phyloP scores from a whole-genome alignment of 2,113 vertebrate genomes.

The Hepsetus odoe region DNA sequence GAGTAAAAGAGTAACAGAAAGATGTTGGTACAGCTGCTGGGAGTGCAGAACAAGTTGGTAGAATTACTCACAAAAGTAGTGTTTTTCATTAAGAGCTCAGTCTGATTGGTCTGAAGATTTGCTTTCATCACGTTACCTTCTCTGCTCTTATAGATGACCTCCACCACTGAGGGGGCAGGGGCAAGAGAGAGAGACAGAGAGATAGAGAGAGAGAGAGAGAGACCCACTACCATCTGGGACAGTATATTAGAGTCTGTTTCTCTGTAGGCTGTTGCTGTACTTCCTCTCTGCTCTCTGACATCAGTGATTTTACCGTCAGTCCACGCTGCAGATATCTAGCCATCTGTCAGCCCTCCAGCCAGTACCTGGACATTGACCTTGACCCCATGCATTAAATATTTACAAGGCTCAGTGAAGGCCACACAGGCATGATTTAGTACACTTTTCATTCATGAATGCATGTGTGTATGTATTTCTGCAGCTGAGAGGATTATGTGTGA shows the following conservation, averaged over 20 bases:
- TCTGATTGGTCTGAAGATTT: constrained; percentile 62
- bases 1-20: too few relatives aligned
- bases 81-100: constrained; percentile 71
- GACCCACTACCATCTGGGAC: too few relatives aligned
- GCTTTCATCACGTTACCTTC: constrained; percentile 69
- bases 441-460: neutral
- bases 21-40: too few relatives aligned
- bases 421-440: neutral
- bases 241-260: neutral
- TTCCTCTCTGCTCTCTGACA: constrained; percentile 16
- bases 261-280: neutral
- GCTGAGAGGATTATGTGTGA: constrained; percentile 1
- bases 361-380: constrained; percentile 11
- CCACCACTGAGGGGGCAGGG: constrained; percentile 55
- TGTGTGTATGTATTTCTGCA: neutral
- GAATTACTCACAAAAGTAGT: constrained; percentile 73
- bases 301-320: constrained; percentile 25
- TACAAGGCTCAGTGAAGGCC: neutral
- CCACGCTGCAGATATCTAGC: neutral
- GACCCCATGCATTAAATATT: constrained; percentile 5
- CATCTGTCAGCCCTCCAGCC: neutral
- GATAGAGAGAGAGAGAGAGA: neutral
- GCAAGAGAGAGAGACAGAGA: constrained; percentile 17
- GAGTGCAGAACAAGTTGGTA: neutral
- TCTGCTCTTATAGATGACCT: constrained; percentile 68